phyloP scores from a whole-genome alignment of 2,797 vertebrate species.

The Enteromius anoplus region DNA sequence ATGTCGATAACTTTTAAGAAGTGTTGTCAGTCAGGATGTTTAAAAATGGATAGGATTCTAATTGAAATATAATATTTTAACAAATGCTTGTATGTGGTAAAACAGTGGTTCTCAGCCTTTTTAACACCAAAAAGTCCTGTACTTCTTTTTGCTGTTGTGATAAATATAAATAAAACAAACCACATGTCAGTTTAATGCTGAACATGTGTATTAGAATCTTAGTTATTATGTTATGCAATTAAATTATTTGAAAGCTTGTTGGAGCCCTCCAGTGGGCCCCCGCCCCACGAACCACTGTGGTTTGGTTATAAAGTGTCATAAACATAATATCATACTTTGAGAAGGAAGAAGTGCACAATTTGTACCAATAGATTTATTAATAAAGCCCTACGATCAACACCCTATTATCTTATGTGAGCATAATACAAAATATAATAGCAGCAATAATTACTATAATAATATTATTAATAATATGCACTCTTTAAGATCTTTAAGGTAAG shows the following conservation, averaged over 20 bases:
- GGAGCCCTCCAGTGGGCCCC: neutral
- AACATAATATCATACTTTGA: neutral
- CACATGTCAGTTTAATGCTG: neutral
- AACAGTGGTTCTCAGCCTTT: neutral
- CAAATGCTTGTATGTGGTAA: neutral
- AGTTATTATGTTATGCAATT: neutral
- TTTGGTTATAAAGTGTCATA: neutral
- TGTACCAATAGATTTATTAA: neutral
- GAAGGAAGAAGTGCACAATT: neutral
- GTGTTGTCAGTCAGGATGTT: neutral
- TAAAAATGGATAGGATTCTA: neutral
- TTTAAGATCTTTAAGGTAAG: neutral
- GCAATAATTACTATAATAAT: neutral
- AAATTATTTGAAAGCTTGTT: neutral
- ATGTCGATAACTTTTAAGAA: conserved; percentile 14
- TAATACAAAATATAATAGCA: neutral
- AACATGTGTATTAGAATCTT: neutral
- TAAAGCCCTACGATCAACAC: neutral
- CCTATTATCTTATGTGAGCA: neutral
- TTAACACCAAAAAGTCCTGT: neutral
- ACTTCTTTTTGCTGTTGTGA: neutral
- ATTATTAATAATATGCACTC: neutral
- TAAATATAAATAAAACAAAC: neutral
- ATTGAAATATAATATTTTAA: neutral
- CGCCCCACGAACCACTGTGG: neutral